Evolutionary conservation across 2,113 vertebrate genomes (phyloP), one percentile per base, ranked within the genome.

Genomic region (Alligator mississippiensis): DNA sequence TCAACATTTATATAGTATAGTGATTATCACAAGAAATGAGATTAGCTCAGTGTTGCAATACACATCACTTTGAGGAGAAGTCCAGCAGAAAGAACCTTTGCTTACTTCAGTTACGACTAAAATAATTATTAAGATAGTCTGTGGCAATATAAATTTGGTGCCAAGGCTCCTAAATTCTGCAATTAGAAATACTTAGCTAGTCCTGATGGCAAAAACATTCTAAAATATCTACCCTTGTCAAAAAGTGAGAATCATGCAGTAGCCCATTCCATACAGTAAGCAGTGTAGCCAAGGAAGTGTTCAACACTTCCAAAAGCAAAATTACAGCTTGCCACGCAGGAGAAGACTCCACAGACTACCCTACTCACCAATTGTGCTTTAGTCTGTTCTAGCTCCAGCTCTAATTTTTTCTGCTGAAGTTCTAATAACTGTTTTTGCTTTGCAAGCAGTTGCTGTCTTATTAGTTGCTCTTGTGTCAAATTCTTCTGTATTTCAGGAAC

Each of bases 371-470:
- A 96, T 95, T 99, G 99, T 63, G 99, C 99, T 97, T 99, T 99
- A 89, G 99, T 99, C 97, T 99, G 99, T 95, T 99, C 99, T 97
- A 99, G 98, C 97, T 99, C 99, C 97, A 99, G 98, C 90, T 99
- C 99, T 84, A 99, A 98, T 95, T 99, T 99, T 97, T 99, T 99
- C 98, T 99, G 99, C 96, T 99, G 99, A 84, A 99, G 99, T 97
- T 99, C 99, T 98, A 99, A 97, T 80, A 99, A 98, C 87, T 99
- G 99, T 88, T 99, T 99, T 98, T 99, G 99, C 95, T 99, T 99
- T 95, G 99, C 98, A 96, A 99, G 98, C 93, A 99, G 98, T 94
- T 99, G 99, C 93, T 99, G 99, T 34, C 99, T 98, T 97, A 99
- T 99, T 70, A 99, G 93, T 96, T 99, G 99, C 97, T 99, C 99